phyloP scores from a whole-genome alignment of 2,797 vertebrate species.

The Aulostomus chinensis region DNA sequence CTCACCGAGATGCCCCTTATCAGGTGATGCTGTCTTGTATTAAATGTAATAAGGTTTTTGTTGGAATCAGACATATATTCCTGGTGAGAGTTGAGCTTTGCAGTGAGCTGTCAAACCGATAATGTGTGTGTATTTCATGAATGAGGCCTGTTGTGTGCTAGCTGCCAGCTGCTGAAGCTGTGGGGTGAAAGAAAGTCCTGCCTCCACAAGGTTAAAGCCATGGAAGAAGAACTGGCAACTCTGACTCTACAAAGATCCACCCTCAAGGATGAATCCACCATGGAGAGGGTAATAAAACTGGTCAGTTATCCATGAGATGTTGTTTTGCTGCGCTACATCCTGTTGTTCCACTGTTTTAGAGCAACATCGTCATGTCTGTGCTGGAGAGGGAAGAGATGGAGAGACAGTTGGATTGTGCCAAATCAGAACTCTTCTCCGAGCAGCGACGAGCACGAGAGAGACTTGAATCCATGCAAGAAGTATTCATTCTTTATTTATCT shows the following conservation, averaged over 20 bases:
- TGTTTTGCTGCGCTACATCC: not conserved
- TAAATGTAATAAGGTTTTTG: no score
- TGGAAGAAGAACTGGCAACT: conserved; percentile 45
- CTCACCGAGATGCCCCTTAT: no score
- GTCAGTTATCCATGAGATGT: not conserved
- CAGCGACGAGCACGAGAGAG: conserved; percentile 66
- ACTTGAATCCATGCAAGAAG: conserved; percentile 73
- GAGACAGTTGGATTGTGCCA: conserved; percentile 69
- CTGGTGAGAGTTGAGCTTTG: no score
- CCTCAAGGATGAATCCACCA: conserved; percentile 16
- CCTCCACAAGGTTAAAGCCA: conserved; percentile 45
- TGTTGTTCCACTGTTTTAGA: conserved; percentile 9
- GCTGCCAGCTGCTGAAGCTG: conserved; percentile 62
- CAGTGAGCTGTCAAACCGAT: no score
- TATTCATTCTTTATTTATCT: conserved; percentile 23
- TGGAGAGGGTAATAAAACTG: conserved; percentile 33
- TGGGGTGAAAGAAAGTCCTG: conserved; percentile 45
- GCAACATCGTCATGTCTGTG: conserved; percentile 32
- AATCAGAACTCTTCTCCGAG: conserved; percentile 76
- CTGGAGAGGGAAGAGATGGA: conserved; percentile 78
- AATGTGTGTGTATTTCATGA: no score
- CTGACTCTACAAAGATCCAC: conserved; percentile 21
- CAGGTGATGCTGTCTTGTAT: no score
- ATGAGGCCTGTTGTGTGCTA: conserved; percentile 47
- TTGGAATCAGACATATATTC: no score